Evolutionary conservation across 2,888 invertebrate genomes (phyloP).

Genomic region (Synanthedon andrenaeformis): DNA sequence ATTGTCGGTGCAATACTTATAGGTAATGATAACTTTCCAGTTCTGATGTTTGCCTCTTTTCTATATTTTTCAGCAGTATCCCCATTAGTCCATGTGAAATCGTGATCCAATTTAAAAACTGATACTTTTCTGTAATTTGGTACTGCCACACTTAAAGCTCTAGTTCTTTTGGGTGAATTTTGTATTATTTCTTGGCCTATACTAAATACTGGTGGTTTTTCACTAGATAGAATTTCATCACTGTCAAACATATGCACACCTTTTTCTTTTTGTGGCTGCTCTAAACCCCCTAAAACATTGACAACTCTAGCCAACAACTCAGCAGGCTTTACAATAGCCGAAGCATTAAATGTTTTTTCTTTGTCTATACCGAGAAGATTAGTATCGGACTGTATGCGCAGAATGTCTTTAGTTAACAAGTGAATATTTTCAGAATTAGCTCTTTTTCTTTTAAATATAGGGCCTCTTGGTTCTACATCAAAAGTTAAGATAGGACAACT

Average conservation of each 20-base stretch:
- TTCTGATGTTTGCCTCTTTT: constrained; percentile 56
- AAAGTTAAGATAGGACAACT: constrained; percentile 81
- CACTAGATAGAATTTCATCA: constrained; percentile 79
- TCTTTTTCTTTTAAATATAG: constrained; percentile 63
- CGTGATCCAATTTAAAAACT: constrained; percentile 52
- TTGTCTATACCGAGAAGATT: constrained; percentile 83
- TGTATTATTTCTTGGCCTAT: constrained; percentile 56
- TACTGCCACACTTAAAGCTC: constrained; percentile 74
- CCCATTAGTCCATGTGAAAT: constrained; percentile 78
- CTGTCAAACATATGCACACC: constrained; percentile 80
- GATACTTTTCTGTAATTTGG: constrained; percentile 56
- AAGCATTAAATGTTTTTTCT: constrained; percentile 79
- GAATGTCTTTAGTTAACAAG: constrained; percentile 50
- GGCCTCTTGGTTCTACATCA: constrained; percentile 64
- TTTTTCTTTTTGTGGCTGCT: constrained; percentile 56
- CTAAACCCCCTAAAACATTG: constrained; percentile 77
- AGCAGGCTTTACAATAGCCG: constrained; percentile 79
- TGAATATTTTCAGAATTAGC: constrained; percentile 76
- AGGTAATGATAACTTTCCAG: constrained; percentile 55
- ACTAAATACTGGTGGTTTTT: constrained; percentile 69
- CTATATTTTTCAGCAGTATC: constrained; percentile 72
- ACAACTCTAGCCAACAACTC: constrained; percentile 83
- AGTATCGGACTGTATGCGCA: constrained; percentile 82
- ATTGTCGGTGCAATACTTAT: constrained; percentile 20
- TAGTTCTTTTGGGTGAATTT: constrained; percentile 54